Percentiles rank a stretch among this genome's conserved stretches.
Conservation (phyloP, 2,888 invertebrate genomes). For the Agrochola litura region DNA sequence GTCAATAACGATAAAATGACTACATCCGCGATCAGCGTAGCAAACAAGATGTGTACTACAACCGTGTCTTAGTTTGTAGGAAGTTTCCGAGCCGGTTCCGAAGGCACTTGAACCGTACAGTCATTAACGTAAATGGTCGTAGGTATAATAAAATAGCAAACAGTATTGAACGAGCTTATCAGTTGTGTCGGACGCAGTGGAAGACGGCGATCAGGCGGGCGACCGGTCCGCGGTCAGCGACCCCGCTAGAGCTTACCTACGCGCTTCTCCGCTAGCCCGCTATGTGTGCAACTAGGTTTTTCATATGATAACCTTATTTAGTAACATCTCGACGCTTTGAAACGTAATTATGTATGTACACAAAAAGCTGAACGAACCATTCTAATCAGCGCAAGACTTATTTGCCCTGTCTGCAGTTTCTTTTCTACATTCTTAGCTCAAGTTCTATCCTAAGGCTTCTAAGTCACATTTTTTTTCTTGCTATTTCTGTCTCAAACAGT, state of each 20-base stretch:
- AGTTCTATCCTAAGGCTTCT: slow-evolving; percentile 15
- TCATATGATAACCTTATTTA: slow-evolving; percentile 77
- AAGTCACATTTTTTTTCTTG: slow-evolving; percentile 8
- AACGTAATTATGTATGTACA: slow-evolving; percentile 34
- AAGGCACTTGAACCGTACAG: slow-evolving; percentile 41
- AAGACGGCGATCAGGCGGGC: slow-evolving; percentile 77
- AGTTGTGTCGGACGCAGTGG: slow-evolving; percentile 75
- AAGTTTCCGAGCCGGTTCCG: slow-evolving; percentile 58
- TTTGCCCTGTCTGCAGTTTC: slow-evolving; percentile 14
- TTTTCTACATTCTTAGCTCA: slow-evolving; percentile 19
- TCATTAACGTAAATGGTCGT: slow-evolving; percentile 59
- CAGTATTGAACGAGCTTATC: slow-evolving; percentile 73
- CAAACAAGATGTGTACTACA: slow-evolving; percentile 45
- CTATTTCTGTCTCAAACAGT: neutral
- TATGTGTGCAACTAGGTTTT: slow-evolving; percentile 80
- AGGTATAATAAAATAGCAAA: slow-evolving; percentile 73
- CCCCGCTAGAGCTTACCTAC: slow-evolving; percentile 76
- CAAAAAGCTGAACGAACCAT: slow-evolving; percentile 53
- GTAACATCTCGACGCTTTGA: slow-evolving; percentile 65
- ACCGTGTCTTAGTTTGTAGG: slow-evolving; percentile 33
- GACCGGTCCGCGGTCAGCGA: slow-evolving; percentile 86
- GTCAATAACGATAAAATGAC: slow-evolving; percentile 24
- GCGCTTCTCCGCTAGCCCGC: slow-evolving; percentile 76
- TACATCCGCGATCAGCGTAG: slow-evolving; percentile 26
- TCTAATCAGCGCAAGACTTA: slow-evolving; percentile 37